Base-by-base conservation (phyloP, 2,113 vertebrate genomes). In the Odocoileus virginianus region DNA sequence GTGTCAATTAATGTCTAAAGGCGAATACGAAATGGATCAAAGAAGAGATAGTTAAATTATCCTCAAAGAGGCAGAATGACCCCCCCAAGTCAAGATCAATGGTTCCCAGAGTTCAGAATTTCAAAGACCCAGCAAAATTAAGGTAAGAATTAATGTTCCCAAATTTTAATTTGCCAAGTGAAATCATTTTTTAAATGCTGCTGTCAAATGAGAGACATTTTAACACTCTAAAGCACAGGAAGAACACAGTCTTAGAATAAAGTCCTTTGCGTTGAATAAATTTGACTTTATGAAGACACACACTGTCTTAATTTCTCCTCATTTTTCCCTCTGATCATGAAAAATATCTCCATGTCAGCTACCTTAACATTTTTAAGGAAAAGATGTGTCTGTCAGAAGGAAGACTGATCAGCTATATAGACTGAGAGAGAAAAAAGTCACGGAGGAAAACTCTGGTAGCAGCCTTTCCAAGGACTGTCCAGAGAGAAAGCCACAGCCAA, bases 1-100 rank as follows among this genome's bases (percentile, higher is more conserved):
- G 28, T 64, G 13, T 76, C 67, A 21, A 52, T 54, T 76, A 79
- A 14, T 36, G 67, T 57, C 78, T 89, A 87, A 87, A 96, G 13
- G 86, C 40, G 83, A 87, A 94, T 58, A 92, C 9, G 94, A 95
- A 97, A 90, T 89, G 30, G 47, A 94, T 89, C 58, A 92, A 57
- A 96, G 78, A 58, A 88, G 50, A 91, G 45, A 67, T 30, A 79
- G 78, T 83, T 64, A 36, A 91, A 86, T 52, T 74, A 21, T 92
- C 87, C 40, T 71, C 89, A 94, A 92, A 97, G 81, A 90, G 52
- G 23, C 17, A 96, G 45, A 90, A 85, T 25, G 60, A 25, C 25
- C 10, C 36, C 30, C 30, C 25, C 30, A 54, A 58, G 50, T 79
- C 15, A 92, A 87, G 55, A 79, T 84, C 87, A 89, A 11, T 40